Evolutionary conservation across 35 echinoderm and acorn worm species (phyloP), one percentile per base, ranked within the genome.

Genomic region (Ophiothrix spiculata): DNA sequence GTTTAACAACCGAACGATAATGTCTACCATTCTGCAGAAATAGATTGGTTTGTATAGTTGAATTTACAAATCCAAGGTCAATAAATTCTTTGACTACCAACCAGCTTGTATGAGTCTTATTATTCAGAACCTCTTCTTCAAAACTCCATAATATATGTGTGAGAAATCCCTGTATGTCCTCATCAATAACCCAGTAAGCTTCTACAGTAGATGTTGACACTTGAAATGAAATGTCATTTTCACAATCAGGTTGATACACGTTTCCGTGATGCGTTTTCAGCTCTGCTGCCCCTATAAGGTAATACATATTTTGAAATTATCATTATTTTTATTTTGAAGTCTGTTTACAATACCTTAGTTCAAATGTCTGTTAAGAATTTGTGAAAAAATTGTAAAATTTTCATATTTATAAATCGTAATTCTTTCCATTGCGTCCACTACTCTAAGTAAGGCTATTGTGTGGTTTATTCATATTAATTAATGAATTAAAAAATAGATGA

Each of bases 161-260:
- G 15, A 87, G 35, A 49, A 79, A 87, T 28, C 38, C 39, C 75
- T 54, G 25, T 14, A 78, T 25, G 21, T 78, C 31, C 32, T 63
- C 42, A 10, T 37, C 21, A 28, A 80, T 79, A 31, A 32, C 63
- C 85, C 85, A 87, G 36, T 77, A 41, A 32, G 75, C 64, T 13
- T 74, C 39, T 2, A 79, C 76, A 40, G 25, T 39, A 21, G 42
- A 78, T 11, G 85, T 79, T 31, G 85, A 87, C 2, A 41, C 8
- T 37, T 87, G 85, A 76, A 45, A 87, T 31, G 38, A 35, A 17
- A 87, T 46, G 75, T 87, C 85, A 33, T 79, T 40, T 33, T 56
- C 28, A 79, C 75, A 79, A 15, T 29, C 14, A 32, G 76, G 85
- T 77, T 29, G 0, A 31, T 39, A 25, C 28, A 49, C 36, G 1